Conservation (phyloP, 2,113 vertebrate genomes). For the Hippolais icterina region DNA sequence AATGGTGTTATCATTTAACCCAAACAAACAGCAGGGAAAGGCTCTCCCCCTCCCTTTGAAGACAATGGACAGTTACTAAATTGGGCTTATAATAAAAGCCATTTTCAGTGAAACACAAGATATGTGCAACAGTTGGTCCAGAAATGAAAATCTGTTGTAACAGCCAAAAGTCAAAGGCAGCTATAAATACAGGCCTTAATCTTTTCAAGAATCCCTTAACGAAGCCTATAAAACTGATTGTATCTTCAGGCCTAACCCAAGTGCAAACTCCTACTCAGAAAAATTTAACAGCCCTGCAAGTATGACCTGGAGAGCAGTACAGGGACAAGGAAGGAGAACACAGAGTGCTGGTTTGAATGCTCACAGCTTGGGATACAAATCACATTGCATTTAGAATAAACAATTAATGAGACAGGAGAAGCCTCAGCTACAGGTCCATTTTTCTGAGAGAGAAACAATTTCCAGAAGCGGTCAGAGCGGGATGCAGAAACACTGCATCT, state of each 20-base stretch:
- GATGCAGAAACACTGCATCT: constrained; percentile 10
- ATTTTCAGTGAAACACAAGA: constrained; percentile 8
- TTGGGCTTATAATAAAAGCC: constrained; percentile 17
- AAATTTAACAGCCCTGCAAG: neutral
- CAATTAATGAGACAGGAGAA: constrained; percentile 34
- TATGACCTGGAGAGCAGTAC: neutral
- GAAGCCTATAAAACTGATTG: constrained; percentile 50
- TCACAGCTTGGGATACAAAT: neutral
- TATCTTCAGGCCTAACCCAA: constrained; percentile 29
- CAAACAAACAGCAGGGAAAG: constrained; percentile 36
- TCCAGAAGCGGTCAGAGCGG: neutral
- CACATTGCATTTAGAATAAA: neutral
- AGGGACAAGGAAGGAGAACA: neutral
- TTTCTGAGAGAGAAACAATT: neutral
- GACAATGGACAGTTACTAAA: neutral
- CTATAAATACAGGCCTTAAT: constrained; percentile 37
- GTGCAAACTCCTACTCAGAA: constrained; percentile 33
- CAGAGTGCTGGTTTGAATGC: neutral
- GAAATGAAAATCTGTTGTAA: constrained; percentile 9
- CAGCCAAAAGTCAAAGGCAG: constrained; percentile 62
- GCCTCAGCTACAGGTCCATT: neutral
- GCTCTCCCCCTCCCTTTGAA: neutral
- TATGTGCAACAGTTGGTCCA: neutral
- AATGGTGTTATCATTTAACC: constrained; percentile 45
- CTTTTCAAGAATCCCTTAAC: constrained; percentile 41